Percentiles rank a stretch among this genome's conserved stretches.
Evolutionary conservation across 2,113 vertebrate genomes (phyloP).

Genomic region (Colistium nudipinnis): DNA sequence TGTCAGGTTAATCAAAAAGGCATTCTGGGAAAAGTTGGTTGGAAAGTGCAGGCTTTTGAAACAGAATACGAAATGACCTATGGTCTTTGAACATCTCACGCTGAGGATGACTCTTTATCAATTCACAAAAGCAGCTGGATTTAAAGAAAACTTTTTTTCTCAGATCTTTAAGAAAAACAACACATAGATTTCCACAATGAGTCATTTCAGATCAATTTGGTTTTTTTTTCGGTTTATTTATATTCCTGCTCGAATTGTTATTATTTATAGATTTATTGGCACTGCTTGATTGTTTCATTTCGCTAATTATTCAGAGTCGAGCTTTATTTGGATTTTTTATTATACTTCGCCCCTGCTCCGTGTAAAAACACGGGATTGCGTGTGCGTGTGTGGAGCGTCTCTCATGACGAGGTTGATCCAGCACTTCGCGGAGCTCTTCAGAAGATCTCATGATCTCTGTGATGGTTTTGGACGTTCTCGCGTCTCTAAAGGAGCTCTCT

Average conservation of each 20-base stretch:
- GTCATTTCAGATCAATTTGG: too few relatives aligned
- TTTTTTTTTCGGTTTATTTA: too few relatives aligned
- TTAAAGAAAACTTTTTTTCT: not conserved
- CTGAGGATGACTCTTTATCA: not conserved
- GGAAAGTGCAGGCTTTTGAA: too few relatives aligned
- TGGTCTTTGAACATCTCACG: not conserved
- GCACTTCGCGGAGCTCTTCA: not conserved
- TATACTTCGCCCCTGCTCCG: not conserved
- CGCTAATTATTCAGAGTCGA: too few relatives aligned
- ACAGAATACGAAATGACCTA: not conserved
- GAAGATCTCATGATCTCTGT: slow-evolving; percentile 4
- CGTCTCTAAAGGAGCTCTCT: not conserved
- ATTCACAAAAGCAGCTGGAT: not conserved
- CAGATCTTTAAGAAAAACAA: not conserved
- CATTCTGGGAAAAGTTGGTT: not conserved
- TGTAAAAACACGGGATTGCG: too few relatives aligned
- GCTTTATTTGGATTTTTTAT: not conserved
- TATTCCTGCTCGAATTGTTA: too few relatives aligned
- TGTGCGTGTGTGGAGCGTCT: too few relatives aligned
- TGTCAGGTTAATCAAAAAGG: not conserved
- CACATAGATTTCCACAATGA: too few relatives aligned
- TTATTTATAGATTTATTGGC: too few relatives aligned
- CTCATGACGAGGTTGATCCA: too few relatives aligned
- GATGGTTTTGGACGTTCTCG: slow-evolving; percentile 28
- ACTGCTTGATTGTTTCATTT: too few relatives aligned